Base-by-base conservation (phyloP, 2,113 vertebrate genomes). In the Mesoclemmys tuberculata region DNA sequence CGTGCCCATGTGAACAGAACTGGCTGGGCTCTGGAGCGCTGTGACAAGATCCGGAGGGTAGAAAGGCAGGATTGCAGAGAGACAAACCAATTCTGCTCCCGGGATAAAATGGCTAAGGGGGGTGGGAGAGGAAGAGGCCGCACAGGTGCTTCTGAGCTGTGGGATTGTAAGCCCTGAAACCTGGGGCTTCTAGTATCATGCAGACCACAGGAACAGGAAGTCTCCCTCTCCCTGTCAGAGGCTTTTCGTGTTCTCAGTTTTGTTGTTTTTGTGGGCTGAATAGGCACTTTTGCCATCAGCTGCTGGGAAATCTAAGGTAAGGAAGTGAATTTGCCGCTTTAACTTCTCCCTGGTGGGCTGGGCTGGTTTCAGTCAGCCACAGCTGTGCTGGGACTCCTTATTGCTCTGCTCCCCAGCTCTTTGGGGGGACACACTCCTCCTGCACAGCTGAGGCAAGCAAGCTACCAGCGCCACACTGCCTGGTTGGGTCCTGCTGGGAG, bases 351-450 rank as follows among this genome's bases (percentile, higher is more conserved):
- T 18, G 38, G 68, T 22, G 10, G n/a, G 38, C n/a, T n/a, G 68
- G n/a, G 10, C n/a, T 41, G 68, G n/a, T 9, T 38, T 71, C n/a
- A 24, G n/a, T n/a, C 68, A 24, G 68, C n/a, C 68, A 21, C 19
- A 22, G 68, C 68, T 22, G 68, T 22, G 10, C 68, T 10, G 5
- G 8, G 10, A 41, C 68, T 10, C 35, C 14, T 64, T 7, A n/a
- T 5, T 9, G 19, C 68, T 71, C 19, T 21, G 5, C 68, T 71
- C 21, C 68, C 68, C 21, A 38, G 68, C 38, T 24, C 21, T 35
- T 24, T 18, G 58, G n/a, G 35, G 8, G 24, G 0, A 21, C 10
- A 10, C 4, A 41, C 68, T 19, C 9, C 29, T n/a, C 18, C n/a
- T 56, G 54, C 55, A 56, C 58, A 2, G 56, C 64, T 10, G 16